Conservation (phyloP, 2,888 invertebrate species). For the Ectobius pallidus region DNA sequence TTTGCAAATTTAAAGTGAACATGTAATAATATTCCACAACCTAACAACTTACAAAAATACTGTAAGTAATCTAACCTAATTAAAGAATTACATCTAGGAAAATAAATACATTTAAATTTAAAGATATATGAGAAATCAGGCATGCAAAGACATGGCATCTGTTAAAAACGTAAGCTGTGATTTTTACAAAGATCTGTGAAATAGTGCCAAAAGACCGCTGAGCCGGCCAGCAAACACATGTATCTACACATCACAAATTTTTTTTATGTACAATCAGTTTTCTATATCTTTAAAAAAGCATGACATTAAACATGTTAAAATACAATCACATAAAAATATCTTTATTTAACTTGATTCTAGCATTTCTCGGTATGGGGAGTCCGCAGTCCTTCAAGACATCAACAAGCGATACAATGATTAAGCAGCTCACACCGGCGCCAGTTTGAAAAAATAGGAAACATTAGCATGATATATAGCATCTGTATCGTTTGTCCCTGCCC, state of each 20-base stretch:
- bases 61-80: no score
- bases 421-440: constrained; percentile 22
- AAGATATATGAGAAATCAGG: neutral
- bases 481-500: constrained; percentile 24
- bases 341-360: neutral
- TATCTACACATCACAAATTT: constrained; percentile 22
- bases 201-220: neutral
- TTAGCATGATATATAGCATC: constrained; percentile 40
- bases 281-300: constrained; percentile 4
- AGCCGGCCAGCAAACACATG: constrained; percentile 13
- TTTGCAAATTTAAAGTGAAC: no score
- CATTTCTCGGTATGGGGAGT: neutral
- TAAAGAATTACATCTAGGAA: no score
- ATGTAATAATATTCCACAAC: no score
- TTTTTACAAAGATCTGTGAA: neutral
- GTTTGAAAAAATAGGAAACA: constrained; percentile 35
- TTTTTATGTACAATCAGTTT: constrained; percentile 12
- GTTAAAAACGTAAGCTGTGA: neutral
- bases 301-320: neutral
- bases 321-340: constrained; percentile 20
- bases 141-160: neutral
- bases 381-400: constrained; percentile 20
- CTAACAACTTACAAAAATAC: no score
- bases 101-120: no score
- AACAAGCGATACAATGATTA: constrained; percentile 26